Evolutionary conservation across 2,797 vertebrate genomes (phyloP).

Genomic region (Adrianichthys oophorus): DNA sequence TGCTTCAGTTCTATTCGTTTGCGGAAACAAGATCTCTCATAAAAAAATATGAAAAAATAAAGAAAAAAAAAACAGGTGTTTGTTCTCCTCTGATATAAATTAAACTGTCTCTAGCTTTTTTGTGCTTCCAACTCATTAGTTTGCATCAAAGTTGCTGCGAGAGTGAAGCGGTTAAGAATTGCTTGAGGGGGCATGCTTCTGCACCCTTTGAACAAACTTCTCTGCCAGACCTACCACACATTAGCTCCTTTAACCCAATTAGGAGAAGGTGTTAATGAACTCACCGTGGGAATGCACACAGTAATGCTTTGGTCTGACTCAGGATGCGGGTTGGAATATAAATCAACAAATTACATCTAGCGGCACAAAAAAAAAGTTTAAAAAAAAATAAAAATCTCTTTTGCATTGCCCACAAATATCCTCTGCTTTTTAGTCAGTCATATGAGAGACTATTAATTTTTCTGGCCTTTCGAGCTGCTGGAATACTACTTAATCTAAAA

Average conservation of each 20-base stretch:
- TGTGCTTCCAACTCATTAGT: constrained; percentile 67
- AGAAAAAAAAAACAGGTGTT: constrained; percentile 19
- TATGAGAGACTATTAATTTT: constrained; percentile 22
- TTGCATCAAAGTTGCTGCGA: constrained; percentile 72
- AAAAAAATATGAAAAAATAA: constrained; percentile 15
- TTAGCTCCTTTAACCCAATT: constrained; percentile 76
- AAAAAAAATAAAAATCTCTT: constrained; percentile 18
- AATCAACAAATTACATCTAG: constrained; percentile 60
- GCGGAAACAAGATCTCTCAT: constrained; percentile 44
- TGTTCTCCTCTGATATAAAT: constrained; percentile 50
- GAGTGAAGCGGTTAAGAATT: constrained; percentile 69
- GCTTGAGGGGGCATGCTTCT: constrained; percentile 45
- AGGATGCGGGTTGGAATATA: constrained; percentile 19
- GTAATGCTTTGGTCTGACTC: constrained; percentile 51
- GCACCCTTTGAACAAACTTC: constrained; percentile 69
- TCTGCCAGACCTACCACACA: constrained; percentile 66
- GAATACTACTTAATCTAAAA: constrained; percentile 64
- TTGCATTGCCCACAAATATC: constrained; percentile 22
- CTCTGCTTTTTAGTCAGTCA: constrained; percentile 25
- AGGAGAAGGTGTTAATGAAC: constrained; percentile 71
- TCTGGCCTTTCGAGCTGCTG: constrained; percentile 30
- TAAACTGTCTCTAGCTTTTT: constrained; percentile 37
- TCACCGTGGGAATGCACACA: constrained; percentile 52
- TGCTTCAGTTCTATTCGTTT: constrained; percentile 61
- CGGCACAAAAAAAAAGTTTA: constrained; percentile 13